phyloP scores from a whole-genome alignment of 2,888 invertebrate genomes.

The Aleiodes leptofemur region DNA sequence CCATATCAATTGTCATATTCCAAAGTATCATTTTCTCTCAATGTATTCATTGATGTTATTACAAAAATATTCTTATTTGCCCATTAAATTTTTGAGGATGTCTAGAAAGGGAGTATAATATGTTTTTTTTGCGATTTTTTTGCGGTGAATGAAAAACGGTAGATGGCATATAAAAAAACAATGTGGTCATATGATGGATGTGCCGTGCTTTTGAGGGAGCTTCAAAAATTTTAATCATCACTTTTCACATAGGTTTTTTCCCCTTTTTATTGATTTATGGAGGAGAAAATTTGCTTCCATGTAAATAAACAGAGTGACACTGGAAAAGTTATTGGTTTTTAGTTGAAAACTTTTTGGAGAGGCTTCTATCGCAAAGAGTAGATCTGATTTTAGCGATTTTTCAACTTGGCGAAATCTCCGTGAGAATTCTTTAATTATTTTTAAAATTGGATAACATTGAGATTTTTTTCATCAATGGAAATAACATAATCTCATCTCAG shows the following conservation, averaged over 20 bases:
- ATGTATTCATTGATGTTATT: neutral
- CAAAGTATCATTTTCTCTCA: neutral
- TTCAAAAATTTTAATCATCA: slow-evolving; percentile 21
- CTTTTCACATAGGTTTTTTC: slow-evolving; percentile 5
- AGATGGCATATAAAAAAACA: slow-evolving; percentile 7
- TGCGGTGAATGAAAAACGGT: slow-evolving; percentile 2
- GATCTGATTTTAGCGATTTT: too few relatives aligned
- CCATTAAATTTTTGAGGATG: too few relatives aligned
- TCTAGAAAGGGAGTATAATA: too few relatives aligned
- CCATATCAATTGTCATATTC: slow-evolving; percentile 5
- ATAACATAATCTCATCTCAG: too few relatives aligned
- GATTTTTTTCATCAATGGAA: too few relatives aligned
- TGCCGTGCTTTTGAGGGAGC: slow-evolving; percentile 6
- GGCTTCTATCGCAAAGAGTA: too few relatives aligned
- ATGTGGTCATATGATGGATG: slow-evolving; percentile 21
- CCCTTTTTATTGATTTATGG: neutral
- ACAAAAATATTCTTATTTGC: neutral
- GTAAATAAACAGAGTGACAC: neutral
- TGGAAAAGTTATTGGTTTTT: neutral
- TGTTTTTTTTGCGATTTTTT: slow-evolving; percentile 1
- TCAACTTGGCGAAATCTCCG: too few relatives aligned
- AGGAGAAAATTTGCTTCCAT: neutral
- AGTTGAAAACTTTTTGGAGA: too few relatives aligned
- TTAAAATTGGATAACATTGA: too few relatives aligned
- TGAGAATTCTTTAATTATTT: too few relatives aligned